Percentiles rank a stretch among this genome's conserved stretches.
Evolutionary conservation across 2,888 invertebrate species (phyloP).

Genomic region (Girardia tigrina): DNA sequence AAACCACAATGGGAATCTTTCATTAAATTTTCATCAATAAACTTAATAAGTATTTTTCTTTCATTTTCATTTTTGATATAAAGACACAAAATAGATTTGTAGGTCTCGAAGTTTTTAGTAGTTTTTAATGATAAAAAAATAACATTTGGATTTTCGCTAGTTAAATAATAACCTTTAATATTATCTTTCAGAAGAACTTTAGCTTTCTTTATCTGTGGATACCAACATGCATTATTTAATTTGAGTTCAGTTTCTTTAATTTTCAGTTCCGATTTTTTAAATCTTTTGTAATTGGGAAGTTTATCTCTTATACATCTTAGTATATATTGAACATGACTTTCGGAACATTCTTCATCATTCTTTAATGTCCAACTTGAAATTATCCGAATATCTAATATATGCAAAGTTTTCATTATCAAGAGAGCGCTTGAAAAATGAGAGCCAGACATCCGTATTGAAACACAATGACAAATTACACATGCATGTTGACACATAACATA

Average conservation of each 20-base stretch:
- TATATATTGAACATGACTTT: neutral
- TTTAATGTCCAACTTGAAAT: neutral
- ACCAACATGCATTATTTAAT: conserved; percentile 2
- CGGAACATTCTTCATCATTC: neutral
- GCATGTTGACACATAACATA: too few species aligned
- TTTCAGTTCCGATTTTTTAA: neutral
- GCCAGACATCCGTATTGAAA: neutral
- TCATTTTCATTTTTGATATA: conserved; percentile 4
- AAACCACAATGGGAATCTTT: neutral
- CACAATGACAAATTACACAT: neutral
- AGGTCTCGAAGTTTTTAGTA: neutral
- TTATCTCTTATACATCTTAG: neutral
- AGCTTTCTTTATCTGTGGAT: neutral
- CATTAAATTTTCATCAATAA: neutral
- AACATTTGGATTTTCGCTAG: neutral
- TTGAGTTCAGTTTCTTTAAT: neutral
- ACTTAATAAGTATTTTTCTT: neutral
- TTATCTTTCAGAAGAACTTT: neutral
- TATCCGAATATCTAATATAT: neutral
- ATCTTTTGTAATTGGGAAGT: neutral
- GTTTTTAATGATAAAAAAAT: conserved; percentile 4
- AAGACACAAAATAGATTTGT: neutral
- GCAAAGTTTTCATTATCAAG: neutral
- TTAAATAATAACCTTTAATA: neutral
- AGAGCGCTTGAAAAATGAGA: neutral